Evolutionary conservation across 1,140 invertebrate genomes (phyloP).

Genomic region (Cheumatopsyche charites): DNA sequence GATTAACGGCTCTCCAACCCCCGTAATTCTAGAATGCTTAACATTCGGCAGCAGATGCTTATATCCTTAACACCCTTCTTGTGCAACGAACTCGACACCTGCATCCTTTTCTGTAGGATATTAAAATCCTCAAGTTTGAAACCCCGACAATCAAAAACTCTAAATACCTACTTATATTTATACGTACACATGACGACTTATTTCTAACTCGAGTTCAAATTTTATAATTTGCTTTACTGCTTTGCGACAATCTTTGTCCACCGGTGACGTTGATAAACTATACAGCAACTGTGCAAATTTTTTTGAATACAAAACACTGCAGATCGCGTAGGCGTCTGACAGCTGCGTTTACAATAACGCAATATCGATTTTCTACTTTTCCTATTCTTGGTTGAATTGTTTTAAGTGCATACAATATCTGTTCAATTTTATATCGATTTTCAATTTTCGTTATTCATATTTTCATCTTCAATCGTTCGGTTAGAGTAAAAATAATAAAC

Average conservation of each 20-base stretch:
- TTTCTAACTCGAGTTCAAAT: too few species aligned
- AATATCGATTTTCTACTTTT: conserved; percentile 6
- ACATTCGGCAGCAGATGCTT: conserved; percentile 18
- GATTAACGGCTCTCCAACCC: conserved; percentile 1
- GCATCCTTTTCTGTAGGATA: neutral
- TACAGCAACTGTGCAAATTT: neutral
- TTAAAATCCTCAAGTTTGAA: conserved; percentile 3
- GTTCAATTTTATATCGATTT: too few species aligned
- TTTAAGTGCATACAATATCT: too few species aligned
- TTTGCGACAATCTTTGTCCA: neutral
- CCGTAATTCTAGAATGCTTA: conserved; percentile 7
- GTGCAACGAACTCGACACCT: neutral
- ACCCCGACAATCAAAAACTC: too few species aligned
- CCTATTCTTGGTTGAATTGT: neutral
- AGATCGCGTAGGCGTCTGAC: conserved; percentile 11
- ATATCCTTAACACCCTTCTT: conserved; percentile 5
- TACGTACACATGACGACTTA: too few species aligned
- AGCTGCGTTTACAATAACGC: conserved; percentile 16
- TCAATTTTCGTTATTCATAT: too few species aligned
- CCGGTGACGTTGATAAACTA: conserved; percentile 11
- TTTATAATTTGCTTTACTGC: neutral
- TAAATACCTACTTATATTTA: too few species aligned
- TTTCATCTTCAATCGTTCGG: too few species aligned
- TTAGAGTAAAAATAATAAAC: too few species aligned
- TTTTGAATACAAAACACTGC: conserved; percentile 5